These are phyloP conservation scores for Calcarius lapponicus DNA, from an alignment of 2,797 vertebrate genomes.

Conservation along the genomic window DNA sequence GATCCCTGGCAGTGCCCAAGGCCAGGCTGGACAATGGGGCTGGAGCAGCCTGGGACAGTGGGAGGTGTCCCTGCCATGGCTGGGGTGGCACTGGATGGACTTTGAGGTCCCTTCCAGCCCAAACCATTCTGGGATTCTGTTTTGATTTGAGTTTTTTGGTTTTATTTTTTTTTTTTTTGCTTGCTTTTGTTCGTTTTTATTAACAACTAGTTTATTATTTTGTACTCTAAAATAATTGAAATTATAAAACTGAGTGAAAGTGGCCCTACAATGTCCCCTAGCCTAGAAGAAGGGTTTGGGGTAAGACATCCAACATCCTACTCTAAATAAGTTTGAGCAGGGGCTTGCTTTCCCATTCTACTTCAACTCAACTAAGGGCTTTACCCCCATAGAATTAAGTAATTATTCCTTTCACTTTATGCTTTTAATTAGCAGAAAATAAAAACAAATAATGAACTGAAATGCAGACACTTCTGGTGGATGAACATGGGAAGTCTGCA, in stretches of 20 bases:
- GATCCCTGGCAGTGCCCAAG: background rate
- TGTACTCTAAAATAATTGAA: background rate
- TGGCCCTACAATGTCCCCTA: background rate
- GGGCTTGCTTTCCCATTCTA: background rate
- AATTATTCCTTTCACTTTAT: background rate
- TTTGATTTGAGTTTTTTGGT: background rate
- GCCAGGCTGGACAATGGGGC: background rate
- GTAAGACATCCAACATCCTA: background rate
- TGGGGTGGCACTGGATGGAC: rapidly evolving
- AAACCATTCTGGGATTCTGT: background rate
- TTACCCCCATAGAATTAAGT: background rate
- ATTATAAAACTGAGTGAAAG: background rate
- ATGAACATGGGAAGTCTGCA: background rate
- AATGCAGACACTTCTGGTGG: background rate
- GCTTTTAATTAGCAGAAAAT: background rate
- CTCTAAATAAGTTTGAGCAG: background rate
- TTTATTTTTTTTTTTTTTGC: background rate
- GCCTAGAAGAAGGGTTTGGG: background rate
- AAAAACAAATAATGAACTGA: background rate
- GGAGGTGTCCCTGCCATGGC: background rate
- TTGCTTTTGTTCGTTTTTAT: background rate
- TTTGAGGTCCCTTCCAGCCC: rapidly evolving
- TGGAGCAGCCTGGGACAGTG: background rate
- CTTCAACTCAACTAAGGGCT: background rate
- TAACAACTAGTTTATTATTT: background rate